These are phyloP conservation scores for Pitta sordida DNA, from an alignment of 2,113 vertebrate species.

Conservation along the genomic window DNA sequence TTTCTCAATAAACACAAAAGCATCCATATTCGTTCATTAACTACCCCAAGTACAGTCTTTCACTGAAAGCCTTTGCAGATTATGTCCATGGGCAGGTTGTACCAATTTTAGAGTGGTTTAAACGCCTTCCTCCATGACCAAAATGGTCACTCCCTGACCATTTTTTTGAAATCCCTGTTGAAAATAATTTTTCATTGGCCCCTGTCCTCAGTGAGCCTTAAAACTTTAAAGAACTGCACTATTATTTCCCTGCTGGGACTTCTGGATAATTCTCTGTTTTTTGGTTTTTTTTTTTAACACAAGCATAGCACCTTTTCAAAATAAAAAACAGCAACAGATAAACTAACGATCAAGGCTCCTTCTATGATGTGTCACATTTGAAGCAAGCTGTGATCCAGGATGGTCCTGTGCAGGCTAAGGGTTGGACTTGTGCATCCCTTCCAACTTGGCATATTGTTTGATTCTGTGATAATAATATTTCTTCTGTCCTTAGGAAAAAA, in stretches of 20 bases:
- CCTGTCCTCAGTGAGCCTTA: not conserved
- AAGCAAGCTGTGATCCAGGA: not conserved
- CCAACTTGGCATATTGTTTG: not conserved
- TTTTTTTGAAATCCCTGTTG: not conserved
- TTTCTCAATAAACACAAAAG: not conserved
- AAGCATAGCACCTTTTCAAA: not conserved
- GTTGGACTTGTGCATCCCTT: not conserved
- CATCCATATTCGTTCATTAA: not conserved
- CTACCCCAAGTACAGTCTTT: not conserved
- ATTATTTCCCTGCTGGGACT: not conserved
- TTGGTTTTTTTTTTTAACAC: fast-evolving
- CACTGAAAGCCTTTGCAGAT: not conserved
- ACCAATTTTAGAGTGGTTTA: not conserved
- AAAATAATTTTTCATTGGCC: not conserved
- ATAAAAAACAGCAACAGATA: not conserved
- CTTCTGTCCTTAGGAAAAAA: not conserved
- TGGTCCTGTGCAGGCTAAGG: not conserved
- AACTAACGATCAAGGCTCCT: not conserved
- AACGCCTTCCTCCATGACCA: not conserved
- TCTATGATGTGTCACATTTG: not conserved
- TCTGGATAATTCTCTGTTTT: not conserved
- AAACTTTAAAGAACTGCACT: not conserved
- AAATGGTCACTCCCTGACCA: not conserved
- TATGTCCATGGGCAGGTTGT: not conserved
- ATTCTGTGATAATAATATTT: not conserved